Base-by-base conservation (phyloP, 2,113 vertebrate genomes). In the Apaloderma vittatum region DNA sequence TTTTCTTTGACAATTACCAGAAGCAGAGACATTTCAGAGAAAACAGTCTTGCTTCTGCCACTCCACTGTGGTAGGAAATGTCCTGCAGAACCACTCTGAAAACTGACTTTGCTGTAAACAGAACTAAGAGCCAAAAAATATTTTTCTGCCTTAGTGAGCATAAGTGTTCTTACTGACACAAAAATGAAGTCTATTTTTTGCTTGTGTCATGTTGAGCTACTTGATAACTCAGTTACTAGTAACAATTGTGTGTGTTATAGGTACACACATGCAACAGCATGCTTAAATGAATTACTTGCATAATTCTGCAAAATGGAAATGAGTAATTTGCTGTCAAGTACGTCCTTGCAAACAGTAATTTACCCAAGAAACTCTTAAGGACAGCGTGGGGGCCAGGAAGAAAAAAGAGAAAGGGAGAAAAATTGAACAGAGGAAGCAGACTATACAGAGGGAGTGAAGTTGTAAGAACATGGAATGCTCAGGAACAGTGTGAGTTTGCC, bases 291-390 rank as follows among this genome's bases (percentile, higher is more conserved):
- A 95, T 86, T 83, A 80, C 46, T 92, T 90, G 62, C 54, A 20
- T 94, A 90, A 92, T 88, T 92, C 46, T 90, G 82, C 36, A 70
- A 92, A 90, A 88, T 83, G 36, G 36, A 86, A 93, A 80, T 55
- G 5, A 88, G 58, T 85, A 57, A 61, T 88, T 83, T 90, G 55
- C 63, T 86, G 46, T 76, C 49, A 88, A 92, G 78, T 90, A 88
- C 40, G 54, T 90, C 62, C 51, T 90, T 95, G 67, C 71, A 90
- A 90, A 83, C 63, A 70, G 82, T 93, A 92, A 92, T 93, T 95
- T 95, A 90, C 51, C 71, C 58, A 73, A 88, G 88, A 88, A 95
- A 93, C 63, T 71, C 51, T 89, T 49, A 65, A 88, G 75, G 85
- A 54, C 74, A 86, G 48, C 49, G 46, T 86, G 49, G 27, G 62